Conservation (phyloP, 2,797 vertebrate genomes). For the Bovichtus variegatus region DNA sequence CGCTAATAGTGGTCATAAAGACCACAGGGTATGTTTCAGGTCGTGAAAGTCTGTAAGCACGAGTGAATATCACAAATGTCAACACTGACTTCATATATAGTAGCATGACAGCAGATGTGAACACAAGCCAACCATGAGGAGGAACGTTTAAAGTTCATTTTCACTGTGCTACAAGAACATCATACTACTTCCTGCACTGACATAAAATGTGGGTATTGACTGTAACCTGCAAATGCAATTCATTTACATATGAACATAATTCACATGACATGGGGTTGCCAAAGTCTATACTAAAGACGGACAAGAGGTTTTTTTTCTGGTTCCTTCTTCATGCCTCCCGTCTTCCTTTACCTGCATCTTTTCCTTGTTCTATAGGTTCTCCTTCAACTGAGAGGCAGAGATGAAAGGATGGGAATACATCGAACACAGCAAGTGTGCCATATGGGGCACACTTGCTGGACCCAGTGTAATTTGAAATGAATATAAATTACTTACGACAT, state of each 20-base stretch:
- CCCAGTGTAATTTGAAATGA: slow-evolving; percentile 18
- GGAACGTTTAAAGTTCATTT: background rate
- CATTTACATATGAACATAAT: background rate
- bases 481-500: slow-evolving; percentile 28
- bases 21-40: background rate
- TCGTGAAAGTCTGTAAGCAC: background rate
- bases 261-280: background rate
- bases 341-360: slow-evolving; percentile 11
- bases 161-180: background rate
- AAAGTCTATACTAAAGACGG: background rate
- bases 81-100: background rate
- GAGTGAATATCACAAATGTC: background rate
- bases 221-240: background rate
- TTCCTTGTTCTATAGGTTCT: background rate
- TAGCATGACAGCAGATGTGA: background rate
- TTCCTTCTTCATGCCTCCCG: background rate
- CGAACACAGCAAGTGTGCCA: slow-evolving; percentile 30
- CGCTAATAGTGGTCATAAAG: background rate
- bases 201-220: background rate
- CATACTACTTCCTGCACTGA: background rate
- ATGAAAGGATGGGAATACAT: slow-evolving; percentile 29
- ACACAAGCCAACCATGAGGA: background rate
- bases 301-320: background rate
- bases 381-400: slow-evolving; percentile 2
- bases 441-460: slow-evolving; percentile 25